These are phyloP conservation scores for Tethya wilhelma DNA, from an alignment of 37 sponge, comb jelly and placozoan species.

Conservation along the genomic window DNA sequence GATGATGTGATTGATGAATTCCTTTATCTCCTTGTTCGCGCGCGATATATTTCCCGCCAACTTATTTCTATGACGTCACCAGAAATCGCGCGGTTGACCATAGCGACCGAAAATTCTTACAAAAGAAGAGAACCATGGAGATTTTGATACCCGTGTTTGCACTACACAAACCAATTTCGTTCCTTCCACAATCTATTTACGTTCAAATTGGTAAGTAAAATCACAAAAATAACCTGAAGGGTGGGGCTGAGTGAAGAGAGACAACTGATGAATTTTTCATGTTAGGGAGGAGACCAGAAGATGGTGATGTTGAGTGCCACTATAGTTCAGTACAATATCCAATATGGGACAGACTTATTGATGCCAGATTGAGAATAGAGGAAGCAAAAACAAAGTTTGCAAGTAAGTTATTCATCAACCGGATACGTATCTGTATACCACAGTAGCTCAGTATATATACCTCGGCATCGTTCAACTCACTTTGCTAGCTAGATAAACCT, in stretches of 20 bases:
- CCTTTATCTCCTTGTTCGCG: no score
- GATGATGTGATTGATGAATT: no score
- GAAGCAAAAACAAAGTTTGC: conserved; percentile 9
- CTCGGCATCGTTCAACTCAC: neutral
- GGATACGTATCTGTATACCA: no score
- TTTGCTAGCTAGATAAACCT: neutral
- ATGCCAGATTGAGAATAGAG: neutral
- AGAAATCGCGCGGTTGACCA: no score
- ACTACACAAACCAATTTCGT: conserved; percentile 19
- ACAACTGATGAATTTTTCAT: neutral
- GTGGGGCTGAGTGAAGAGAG: neutral
- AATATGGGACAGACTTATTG: neutral
- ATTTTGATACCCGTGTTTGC: conserved; percentile 13
- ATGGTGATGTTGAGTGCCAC: neutral
- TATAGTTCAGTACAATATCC: conserved; percentile 3
- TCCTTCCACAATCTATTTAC: conserved; percentile 9
- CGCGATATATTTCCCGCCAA: no score
- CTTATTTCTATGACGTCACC: no score
- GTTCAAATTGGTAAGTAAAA: conserved; percentile 5
- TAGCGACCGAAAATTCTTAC: no score
- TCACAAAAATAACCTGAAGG: neutral
- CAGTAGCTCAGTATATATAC: neutral
- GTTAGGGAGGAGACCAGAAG: conserved; percentile 3
- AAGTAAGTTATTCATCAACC: no score
- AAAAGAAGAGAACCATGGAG: no score